Base-by-base conservation (phyloP, 2,888 invertebrate species). In the Trilocha varians region DNA sequence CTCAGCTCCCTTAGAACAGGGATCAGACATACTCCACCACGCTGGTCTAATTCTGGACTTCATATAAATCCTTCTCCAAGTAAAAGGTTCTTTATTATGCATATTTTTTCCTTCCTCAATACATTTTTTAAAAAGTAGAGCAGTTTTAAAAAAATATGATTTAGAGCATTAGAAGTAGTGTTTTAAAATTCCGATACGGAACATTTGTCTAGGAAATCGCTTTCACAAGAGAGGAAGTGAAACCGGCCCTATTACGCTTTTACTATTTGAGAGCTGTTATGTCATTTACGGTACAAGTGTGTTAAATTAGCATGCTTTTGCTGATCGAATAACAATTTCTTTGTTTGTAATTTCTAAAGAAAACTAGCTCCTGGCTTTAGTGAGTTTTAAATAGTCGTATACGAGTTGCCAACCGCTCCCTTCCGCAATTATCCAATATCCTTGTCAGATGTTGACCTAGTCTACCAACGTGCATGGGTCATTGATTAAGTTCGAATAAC, bases 361-460 rank as follows among this genome's bases (percentile, higher is more conserved):
- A 25, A 25, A 25, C 6, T 25, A 25, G 4, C 6, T 3, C 25
- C 6, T 9, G 25, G 25, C 25, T 25, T 1, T 25, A 15, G 13
- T 32, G 32, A 13, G 39, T 34, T 38, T 38, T 44, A 41, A 45
- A 41, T 41, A 41, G 37, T 36, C 39, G 38, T 42, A 36, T 36
- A 41, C 36, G 33, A 40, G 46, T 44, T 54, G 46, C 46, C 52
- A 58, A 59, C 70, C 74, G 65, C 74, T 78, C 78, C 78, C 77
- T 76, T 78, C 77, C 76, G 77, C 76, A 76, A 79, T 80, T 79
- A 77, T 78, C 72, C 73, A 79, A 78, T 78, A 74, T 78, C 72
- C 75, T 76, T 59, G 63, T 62, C 69, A 68, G 70, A 65, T 70
- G 65, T 65, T 68, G 70, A 66, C 70, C 67, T 61, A 68, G 55